Conservation (phyloP, 2,113 vertebrate species). For the Romanogobio albipinnatus region DNA sequence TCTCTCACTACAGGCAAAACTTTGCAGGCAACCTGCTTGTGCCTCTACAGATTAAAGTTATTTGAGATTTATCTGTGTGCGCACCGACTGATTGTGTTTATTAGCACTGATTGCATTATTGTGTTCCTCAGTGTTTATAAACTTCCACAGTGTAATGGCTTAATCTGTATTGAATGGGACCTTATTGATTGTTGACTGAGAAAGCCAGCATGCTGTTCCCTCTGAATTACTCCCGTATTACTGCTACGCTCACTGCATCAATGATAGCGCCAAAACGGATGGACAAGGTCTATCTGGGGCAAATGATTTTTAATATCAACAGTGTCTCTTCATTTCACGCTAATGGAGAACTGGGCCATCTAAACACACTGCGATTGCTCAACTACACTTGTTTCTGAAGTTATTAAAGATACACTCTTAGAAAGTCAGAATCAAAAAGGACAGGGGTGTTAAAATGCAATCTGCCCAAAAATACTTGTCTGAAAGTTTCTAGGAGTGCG, state of each 20-base stretch:
- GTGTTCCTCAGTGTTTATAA: not conserved
- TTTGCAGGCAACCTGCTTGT: too few species aligned
- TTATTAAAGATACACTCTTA: not conserved
- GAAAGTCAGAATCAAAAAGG: not conserved
- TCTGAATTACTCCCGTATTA: not conserved
- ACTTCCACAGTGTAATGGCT: not conserved
- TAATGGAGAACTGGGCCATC: not conserved
- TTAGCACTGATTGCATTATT: conserved; percentile 14
- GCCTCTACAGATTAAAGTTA: not conserved
- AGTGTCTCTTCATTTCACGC: not conserved
- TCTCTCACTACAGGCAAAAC: too few species aligned
- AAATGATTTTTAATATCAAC: not conserved
- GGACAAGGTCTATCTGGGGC: not conserved
- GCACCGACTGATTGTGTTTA: not conserved
- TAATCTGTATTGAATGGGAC: conserved; percentile 9
- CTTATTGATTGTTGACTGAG: conserved; percentile 7
- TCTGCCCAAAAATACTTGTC: not conserved
- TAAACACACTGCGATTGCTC: not conserved
- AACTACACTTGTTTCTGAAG: not conserved
- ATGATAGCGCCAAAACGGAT: not conserved
- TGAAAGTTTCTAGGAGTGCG: too few species aligned
- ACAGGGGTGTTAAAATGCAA: not conserved
- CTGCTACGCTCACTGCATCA: not conserved
- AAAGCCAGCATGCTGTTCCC: not conserved
- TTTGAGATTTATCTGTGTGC: not conserved